Conservation (phyloP, 2,797 vertebrate species). For the Coilia nasus region DNA sequence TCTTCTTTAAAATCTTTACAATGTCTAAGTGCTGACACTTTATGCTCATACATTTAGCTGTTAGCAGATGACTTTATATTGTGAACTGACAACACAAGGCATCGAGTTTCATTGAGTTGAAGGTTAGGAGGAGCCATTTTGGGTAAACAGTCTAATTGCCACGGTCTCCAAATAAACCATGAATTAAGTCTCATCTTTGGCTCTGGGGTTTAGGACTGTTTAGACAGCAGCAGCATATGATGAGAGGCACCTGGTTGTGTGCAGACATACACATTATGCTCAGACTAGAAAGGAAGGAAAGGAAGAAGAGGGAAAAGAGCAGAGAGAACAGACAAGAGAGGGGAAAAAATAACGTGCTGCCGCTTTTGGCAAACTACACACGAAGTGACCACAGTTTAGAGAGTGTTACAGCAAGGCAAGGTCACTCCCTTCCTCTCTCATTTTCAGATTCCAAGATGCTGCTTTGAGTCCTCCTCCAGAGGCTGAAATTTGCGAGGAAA, state of each 20-base stretch:
- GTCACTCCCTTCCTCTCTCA: constrained; percentile 4
- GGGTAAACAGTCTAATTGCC: constrained; percentile 58
- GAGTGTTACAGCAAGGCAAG: neutral
- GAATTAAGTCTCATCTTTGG: constrained; percentile 50
- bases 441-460: neutral
- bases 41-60: too few relatives aligned
- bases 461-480: neutral
- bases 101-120: neutral
- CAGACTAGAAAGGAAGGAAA: neutral
- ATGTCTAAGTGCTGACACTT: too few relatives aligned
- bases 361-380: neutral
- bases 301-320: neutral
- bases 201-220: constrained; percentile 44
- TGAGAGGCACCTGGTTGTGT: constrained; percentile 34
- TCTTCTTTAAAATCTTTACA: too few relatives aligned
- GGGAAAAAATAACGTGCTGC: neutral
- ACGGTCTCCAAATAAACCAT: constrained; percentile 56
- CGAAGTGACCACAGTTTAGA: neutral
- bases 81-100: neutral
- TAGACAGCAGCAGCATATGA: constrained; percentile 33
- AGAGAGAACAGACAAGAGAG: neutral
- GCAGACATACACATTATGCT: constrained; percentile 16
- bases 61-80: neutral
- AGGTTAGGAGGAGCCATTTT: constrained; percentile 39
- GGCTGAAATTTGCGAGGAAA: neutral